These are phyloP conservation scores for Synaphobranchus kaupii DNA, from an alignment of 2,797 vertebrate genomes.

Conservation along the genomic window DNA sequence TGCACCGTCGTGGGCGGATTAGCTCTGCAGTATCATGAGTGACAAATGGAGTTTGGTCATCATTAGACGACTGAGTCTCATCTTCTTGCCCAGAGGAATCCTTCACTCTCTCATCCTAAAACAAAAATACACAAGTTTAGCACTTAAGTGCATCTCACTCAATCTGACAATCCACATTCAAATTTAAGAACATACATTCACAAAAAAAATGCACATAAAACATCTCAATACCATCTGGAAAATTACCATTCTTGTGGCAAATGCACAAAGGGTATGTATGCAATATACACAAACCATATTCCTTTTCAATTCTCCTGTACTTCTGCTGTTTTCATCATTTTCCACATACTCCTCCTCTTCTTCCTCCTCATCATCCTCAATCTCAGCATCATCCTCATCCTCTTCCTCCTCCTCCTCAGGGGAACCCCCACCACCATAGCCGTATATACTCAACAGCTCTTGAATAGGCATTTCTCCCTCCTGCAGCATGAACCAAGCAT, in stretches of 20 bases:
- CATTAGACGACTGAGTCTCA: conserved; percentile 79
- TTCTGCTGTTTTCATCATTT: conserved; percentile 88
- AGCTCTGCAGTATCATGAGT: conserved; percentile 82
- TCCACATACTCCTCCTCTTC: conserved; percentile 80
- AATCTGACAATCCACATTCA: background rate
- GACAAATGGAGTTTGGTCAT: conserved; percentile 77
- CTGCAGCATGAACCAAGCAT: conserved; percentile 59
- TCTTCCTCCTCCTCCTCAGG: conserved; percentile 91
- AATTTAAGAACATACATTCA: background rate
- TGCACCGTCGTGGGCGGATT: conserved; percentile 85
- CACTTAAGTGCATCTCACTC: background rate
- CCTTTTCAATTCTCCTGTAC: conserved; percentile 82
- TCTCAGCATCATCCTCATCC: conserved; percentile 84
- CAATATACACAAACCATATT: conserved; percentile 57
- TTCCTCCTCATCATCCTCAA: conserved; percentile 72
- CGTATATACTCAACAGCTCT: conserved; percentile 92
- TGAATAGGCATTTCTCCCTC: conserved; percentile 98
- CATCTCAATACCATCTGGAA: background rate
- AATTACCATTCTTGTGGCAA: background rate
- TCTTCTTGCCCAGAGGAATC: conserved; percentile 81
- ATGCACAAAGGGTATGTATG: background rate
- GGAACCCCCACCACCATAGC: conserved; percentile 86
- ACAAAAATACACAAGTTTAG: conserved; percentile 4
- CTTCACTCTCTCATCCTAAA: conserved; percentile 82
- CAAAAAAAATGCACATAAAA: background rate